Evolutionary conservation across 1,140 invertebrate species (phyloP).

Genomic region (Adoxophyes honmai): DNA sequence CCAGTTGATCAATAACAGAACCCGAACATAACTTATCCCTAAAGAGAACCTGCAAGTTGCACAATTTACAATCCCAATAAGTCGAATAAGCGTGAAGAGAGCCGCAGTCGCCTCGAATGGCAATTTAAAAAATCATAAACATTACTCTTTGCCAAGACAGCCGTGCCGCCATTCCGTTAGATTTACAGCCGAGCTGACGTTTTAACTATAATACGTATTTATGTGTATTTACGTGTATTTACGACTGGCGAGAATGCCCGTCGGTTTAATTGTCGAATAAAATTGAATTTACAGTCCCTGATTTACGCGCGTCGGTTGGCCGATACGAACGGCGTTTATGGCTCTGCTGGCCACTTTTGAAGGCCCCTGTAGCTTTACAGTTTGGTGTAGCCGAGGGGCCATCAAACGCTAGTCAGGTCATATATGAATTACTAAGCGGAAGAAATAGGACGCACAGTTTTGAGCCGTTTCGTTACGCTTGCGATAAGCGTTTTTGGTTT

Average conservation of each 20-base stretch:
- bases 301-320: conserved; percentile 40
- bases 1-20: too few relatives aligned
- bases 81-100: neutral
- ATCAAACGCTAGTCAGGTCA: neutral
- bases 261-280: conserved; percentile 76
- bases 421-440: conserved; percentile 14
- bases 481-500: conserved; percentile 6
- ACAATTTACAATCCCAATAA: too few relatives aligned
- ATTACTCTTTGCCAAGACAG: conserved; percentile 1
- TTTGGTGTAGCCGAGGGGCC: neutral
- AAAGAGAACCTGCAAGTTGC: too few relatives aligned
- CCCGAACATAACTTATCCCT: too few relatives aligned
- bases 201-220: conserved; percentile 76
- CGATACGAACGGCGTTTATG: conserved; percentile 44
- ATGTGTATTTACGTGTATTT: conserved; percentile 69
- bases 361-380: neutral
- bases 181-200: conserved; percentile 58
- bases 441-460: conserved; percentile 10
- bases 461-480: conserved; percentile 5
- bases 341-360: conserved; percentile 12
- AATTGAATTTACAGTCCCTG: conserved; percentile 72
- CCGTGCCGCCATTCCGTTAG: neutral
- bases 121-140: conserved; percentile 14
- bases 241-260: conserved; percentile 65
- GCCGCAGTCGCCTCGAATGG: neutral